phyloP scores from a whole-genome alignment of 1,140 invertebrate genomes.

The Carposina sasakii region DNA sequence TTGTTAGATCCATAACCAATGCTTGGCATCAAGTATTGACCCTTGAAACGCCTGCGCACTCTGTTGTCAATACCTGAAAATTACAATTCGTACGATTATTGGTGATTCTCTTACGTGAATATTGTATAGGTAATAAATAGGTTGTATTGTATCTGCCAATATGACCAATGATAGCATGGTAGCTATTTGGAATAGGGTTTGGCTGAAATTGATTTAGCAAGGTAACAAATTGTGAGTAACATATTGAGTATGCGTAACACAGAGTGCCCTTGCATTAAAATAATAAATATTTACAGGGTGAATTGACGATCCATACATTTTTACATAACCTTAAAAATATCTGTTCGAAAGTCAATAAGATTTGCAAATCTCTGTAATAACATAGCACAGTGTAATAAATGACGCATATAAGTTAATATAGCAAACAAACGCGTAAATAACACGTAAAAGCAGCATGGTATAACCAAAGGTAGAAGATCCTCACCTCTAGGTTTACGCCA shows the following conservation, averaged over 20 bases:
- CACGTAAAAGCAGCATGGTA: no score
- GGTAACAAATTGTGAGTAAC: conserved; percentile 66
- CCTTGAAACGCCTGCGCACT: conserved; percentile 98
- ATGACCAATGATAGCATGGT: conserved; percentile 50
- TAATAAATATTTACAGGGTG: no score
- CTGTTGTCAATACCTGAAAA: conserved; percentile 97
- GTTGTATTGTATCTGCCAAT: conserved; percentile 41
- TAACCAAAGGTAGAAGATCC: conserved; percentile 8
- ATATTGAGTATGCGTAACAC: conserved; percentile 55
- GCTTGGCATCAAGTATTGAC: conserved; percentile 98
- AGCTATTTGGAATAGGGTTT: conserved; percentile 55
- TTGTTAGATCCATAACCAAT: conserved; percentile 99
- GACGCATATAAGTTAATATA: no score
- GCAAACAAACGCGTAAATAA: no score
- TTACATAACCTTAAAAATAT: no score
- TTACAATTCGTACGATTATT: not conserved
- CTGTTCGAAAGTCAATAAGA: no score
- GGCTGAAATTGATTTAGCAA: conserved; percentile 54
- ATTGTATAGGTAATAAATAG: no score
- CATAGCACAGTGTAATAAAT: no score
- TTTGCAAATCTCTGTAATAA: no score
- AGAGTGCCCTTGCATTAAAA: conserved; percentile 67
- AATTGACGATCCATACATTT: no score
- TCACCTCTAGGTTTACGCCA: conserved; percentile 77
- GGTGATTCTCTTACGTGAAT: no score